Base-by-base conservation (phyloP, 2,113 vertebrate species). In the Oplegnathus fasciatus region DNA sequence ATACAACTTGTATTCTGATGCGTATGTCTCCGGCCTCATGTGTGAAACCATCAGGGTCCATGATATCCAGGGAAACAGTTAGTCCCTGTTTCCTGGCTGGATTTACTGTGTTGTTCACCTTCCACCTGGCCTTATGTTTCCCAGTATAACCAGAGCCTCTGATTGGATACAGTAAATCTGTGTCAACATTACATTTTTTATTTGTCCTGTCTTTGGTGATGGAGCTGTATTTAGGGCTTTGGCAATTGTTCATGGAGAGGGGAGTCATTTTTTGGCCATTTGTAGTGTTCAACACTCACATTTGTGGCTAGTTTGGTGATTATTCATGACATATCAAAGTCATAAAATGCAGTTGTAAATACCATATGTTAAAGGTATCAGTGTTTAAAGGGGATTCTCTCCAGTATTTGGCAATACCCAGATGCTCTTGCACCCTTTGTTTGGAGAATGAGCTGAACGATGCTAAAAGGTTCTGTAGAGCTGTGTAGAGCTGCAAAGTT, bases 1-100 rank as follows among this genome's bases (percentile, higher is more conserved):
- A 94, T 93, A 90, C 18, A 61, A 30, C 67, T 77, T 18, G n/a
- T 65, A 10, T 73, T 62, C 62, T 77, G 24, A 58, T 74, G 70
- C 74, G 46, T 73, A 66, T 55, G 75, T 81, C 46, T 80, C 44
- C 1, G 42, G 54, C 46, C 69, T 82, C 85, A 77, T 86, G 85
- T 71, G 75, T 90, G 71, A 88, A 85, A 88, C 61, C 84, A 89
- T 75, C 13, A 58, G 67, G 68, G 54, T 68, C 10, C 66, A 30
- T 75, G 75, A 90, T 75, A 80, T 88, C 78, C 83, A 84, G 37
- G 90, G 88, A 90, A 86, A 91, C 86, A 0, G 62, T 32, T 37
- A 37, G 44, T 2, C 48, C 60, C 20, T 20, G 42, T 76, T 85
- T 81, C 57, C 83, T 71, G 75, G 34, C 58, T 67, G 70, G 75